A percentile compares a stretch with the other conserved stretches of the same genome.
Evolutionary conservation across 2,113 vertebrate genomes (phyloP).

Genomic region (Scytalopus superciliaris): DNA sequence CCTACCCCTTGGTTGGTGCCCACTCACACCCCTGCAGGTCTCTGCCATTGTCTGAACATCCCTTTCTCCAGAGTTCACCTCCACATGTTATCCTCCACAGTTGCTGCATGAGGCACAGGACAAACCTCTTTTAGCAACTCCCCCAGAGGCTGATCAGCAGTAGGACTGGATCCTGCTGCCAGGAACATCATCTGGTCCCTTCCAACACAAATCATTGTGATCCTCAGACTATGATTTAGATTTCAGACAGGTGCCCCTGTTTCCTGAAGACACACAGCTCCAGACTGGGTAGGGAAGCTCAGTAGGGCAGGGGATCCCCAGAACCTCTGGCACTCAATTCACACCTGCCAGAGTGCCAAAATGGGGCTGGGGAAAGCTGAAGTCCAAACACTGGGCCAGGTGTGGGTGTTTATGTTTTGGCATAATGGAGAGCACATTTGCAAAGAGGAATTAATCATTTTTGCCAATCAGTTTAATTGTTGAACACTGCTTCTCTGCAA

Average conservation of each 20-base stretch:
- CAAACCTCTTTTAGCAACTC: not conserved
- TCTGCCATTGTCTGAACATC: not conserved
- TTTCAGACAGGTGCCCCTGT: not conserved
- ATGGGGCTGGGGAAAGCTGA: not conserved
- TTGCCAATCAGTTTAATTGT: slow-evolving; percentile 7
- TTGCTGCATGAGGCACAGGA: not conserved
- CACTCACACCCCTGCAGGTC: not conserved
- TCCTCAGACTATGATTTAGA: not conserved
- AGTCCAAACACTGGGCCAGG: not conserved
- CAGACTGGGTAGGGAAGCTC: not conserved
- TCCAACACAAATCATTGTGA: not conserved
- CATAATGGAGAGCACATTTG: not conserved
- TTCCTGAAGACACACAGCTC: not conserved
- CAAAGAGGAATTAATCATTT: not conserved
- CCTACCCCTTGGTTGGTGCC: rapidly evolving
- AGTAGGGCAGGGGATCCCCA: not conserved
- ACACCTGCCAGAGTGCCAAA: not conserved
- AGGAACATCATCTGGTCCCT: not conserved
- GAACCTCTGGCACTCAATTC: not conserved
- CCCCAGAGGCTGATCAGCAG: not conserved
- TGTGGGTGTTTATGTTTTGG: not conserved
- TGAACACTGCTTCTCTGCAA: not conserved
- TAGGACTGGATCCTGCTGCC: not conserved
- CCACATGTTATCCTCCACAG: not conserved
- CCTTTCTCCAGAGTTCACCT: not conserved